Evolutionary conservation across 2,888 invertebrate species (phyloP).

Genomic region (Cantharis rustica): DNA sequence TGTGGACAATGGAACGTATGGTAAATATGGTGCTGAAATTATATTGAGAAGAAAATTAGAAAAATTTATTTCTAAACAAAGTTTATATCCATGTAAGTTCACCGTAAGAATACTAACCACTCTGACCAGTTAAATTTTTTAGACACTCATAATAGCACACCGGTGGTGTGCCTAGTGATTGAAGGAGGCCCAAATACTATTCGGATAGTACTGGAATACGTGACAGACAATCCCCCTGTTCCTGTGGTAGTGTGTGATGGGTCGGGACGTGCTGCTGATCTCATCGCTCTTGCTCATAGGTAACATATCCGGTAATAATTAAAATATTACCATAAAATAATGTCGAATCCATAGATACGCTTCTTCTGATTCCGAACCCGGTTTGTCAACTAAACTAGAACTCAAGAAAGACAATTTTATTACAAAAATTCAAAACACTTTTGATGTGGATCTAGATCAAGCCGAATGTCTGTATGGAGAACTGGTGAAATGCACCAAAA

Average conservation of each 20-base stretch:
- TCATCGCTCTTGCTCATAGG: conserved; percentile 93
- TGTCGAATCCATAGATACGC: conserved; percentile 69
- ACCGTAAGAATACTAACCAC: neutral
- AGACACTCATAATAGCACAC: conserved; percentile 93
- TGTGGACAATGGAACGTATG: conserved; percentile 97
- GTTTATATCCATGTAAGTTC: conserved; percentile 85
- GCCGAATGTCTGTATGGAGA: conserved; percentile 93
- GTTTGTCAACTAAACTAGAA: conserved; percentile 82
- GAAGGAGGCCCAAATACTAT: conserved; percentile 98
- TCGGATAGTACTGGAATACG: conserved; percentile 93
- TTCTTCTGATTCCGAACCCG: conserved; percentile 72
- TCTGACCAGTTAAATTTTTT: conserved; percentile 39
- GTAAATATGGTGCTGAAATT: conserved; percentile 90
- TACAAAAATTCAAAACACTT: conserved; percentile 89
- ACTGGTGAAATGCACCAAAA: conserved; percentile 88
- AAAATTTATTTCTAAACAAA: conserved; percentile 95
- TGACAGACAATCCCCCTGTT: conserved; percentile 95
- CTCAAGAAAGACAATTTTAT: conserved; percentile 91
- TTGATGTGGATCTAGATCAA: conserved; percentile 85
- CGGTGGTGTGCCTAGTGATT: conserved; percentile 95
- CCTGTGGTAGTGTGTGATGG: conserved; percentile 99
- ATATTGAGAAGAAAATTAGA: conserved; percentile 91
- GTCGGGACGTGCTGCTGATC: conserved; percentile 95
- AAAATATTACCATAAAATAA: neutral
- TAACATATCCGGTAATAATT: conserved; percentile 55